phyloP scores from a whole-genome alignment of 2,888 invertebrate species.

The Gerris lacustris region DNA sequence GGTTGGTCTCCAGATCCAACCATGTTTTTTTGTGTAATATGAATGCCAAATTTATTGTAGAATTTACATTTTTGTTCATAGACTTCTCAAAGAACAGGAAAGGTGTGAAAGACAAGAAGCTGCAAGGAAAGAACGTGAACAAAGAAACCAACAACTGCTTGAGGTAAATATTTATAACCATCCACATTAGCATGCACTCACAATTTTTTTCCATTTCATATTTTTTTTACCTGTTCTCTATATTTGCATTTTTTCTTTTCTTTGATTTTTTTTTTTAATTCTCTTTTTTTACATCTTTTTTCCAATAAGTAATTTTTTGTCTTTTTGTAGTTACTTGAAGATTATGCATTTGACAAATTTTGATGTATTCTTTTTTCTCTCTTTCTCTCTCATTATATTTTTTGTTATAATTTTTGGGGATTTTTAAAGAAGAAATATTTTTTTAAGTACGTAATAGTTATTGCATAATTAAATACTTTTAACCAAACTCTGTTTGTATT shows the following conservation, averaged over 20 bases:
- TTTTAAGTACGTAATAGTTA: too few species aligned
- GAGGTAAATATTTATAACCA: slow-evolving; percentile 52
- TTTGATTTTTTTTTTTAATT: background rate
- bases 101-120: slow-evolving; percentile 72
- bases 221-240: background rate
- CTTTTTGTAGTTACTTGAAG: too few species aligned
- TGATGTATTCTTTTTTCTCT: too few species aligned
- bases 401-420: too few species aligned
- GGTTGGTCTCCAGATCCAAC: too few species aligned
- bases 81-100: slow-evolving; percentile 57
- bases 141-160: slow-evolving; percentile 68
- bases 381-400: too few species aligned
- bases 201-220: background rate
- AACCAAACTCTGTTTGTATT: too few species aligned
- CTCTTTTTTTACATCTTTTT: background rate
- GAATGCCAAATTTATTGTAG: too few species aligned
- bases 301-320: background rate
- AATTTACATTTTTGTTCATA: slow-evolving; percentile 26
- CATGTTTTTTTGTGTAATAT: too few species aligned
- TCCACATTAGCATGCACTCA: background rate
- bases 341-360: too few species aligned
- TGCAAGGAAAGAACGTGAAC: slow-evolving; percentile 66
- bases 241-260: background rate
- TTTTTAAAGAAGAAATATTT: too few species aligned
- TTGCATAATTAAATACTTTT: too few species aligned